A percentile compares a stretch with the other conserved stretches of the same genome.
Conservation (phyloP, 2,888 invertebrate genomes). For the Notocelia uddmanniana region DNA sequence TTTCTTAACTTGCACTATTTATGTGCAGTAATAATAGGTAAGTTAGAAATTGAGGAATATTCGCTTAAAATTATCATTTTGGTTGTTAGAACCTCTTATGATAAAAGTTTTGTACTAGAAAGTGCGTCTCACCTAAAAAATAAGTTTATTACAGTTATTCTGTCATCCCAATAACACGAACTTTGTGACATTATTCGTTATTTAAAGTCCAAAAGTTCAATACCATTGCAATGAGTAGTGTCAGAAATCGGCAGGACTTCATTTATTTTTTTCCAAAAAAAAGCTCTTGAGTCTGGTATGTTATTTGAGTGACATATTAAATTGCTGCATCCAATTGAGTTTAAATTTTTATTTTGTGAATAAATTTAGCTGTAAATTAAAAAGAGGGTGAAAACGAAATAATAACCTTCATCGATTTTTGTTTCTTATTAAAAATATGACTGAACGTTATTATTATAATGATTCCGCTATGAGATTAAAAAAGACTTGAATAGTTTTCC, state of each 20-base stretch:
- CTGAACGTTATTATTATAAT: not conserved
- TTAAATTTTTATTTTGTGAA: not conserved
- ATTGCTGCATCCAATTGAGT: not conserved
- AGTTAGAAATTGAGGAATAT: no score
- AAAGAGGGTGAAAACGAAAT: not conserved
- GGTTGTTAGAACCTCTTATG: no score
- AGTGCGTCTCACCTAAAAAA: no score
- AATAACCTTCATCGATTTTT: no score
- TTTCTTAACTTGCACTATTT: not conserved
- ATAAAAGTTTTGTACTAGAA: not conserved
- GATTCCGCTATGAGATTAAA: not conserved
- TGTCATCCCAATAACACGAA: not conserved
- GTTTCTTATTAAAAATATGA: not conserved
- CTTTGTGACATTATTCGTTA: conserved; percentile 12
- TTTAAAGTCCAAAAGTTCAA: conserved; percentile 12
- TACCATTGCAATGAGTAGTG: not conserved
- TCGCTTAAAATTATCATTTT: no score
- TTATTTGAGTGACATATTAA: not conserved
- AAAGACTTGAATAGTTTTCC: not conserved
- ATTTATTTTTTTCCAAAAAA: conserved; percentile 15
- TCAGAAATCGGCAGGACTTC: conserved; percentile 5
- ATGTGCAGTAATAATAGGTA: not conserved
- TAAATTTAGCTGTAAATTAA: not conserved
- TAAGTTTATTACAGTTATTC: not conserved
- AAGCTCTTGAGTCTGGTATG: conserved; percentile 14